Evolutionary conservation across 2,888 invertebrate genomes (phyloP).

Genomic region (Drosophila paracracens): DNA sequence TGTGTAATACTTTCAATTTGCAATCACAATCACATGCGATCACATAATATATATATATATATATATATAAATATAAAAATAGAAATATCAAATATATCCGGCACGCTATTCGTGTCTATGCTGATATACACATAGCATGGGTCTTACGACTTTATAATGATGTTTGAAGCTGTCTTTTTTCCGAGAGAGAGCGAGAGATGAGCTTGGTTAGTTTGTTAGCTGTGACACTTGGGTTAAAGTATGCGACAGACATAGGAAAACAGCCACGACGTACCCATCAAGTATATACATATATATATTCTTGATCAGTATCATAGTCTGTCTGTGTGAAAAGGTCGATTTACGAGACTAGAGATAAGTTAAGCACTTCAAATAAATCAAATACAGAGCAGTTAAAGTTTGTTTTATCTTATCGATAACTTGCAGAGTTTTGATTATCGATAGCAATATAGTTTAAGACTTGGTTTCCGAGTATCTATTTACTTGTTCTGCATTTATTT

Average conservation of each 20-base stretch:
- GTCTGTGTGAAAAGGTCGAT: not conserved
- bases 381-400: not conserved
- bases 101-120: constrained; percentile 48
- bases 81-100: constrained; percentile 39
- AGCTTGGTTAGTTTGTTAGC: not conserved
- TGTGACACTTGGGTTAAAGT: not conserved
- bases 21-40: constrained; percentile 56
- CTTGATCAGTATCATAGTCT: not conserved
- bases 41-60: not conserved
- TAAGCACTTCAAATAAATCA: not conserved
- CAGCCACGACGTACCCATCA: not conserved
- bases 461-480: not conserved
- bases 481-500: not conserved
- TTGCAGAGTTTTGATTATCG: not conserved
- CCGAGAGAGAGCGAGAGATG: not conserved
- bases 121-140: not conserved
- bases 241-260: not conserved
- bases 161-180: not conserved
- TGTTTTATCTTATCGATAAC: not conserved
- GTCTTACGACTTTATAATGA: not conserved
- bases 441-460: too few relatives aligned
- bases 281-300: not conserved
- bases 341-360: not conserved
- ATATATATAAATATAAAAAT: not conserved
- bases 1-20: constrained; percentile 44